Conservation (phyloP, 2,797 vertebrate species). For the Enteromius paludinosus region DNA sequence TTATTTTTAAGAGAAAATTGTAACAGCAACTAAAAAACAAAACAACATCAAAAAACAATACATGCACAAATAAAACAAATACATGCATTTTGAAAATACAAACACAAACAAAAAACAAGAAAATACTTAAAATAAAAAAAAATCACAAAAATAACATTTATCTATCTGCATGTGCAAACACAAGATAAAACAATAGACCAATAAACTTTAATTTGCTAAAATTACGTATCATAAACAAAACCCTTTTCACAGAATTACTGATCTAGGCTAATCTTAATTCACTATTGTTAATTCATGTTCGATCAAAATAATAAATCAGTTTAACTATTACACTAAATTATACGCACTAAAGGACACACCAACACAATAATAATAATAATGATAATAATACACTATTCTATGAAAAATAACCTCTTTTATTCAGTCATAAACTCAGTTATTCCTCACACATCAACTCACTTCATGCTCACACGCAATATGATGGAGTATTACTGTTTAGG, state of each 20-base stretch:
- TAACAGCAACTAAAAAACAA: too few species aligned
- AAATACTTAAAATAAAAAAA: too few species aligned
- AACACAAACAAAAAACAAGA: too few species aligned
- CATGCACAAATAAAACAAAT: too few species aligned
- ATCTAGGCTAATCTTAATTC: not conserved
- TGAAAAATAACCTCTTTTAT: not conserved
- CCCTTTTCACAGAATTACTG: not conserved
- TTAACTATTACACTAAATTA: not conserved
- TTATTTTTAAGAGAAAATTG: too few species aligned
- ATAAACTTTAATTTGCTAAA: not conserved
- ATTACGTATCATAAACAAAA: not conserved
- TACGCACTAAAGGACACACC: not conserved
- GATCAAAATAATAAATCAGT: not conserved
- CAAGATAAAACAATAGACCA: not conserved
- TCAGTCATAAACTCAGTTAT: not conserved
- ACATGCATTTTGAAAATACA: too few species aligned
- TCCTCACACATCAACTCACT: conserved; percentile 9
- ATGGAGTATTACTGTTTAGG: conserved; percentile 37
- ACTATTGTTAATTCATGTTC: not conserved
- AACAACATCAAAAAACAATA: too few species aligned
- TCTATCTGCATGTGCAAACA: not conserved
- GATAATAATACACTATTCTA: not conserved
- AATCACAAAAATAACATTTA: too few species aligned
- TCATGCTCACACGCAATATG: conserved; percentile 15
- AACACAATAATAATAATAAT: not conserved